These are phyloP conservation scores for Cryptotermes secundus DNA, from an alignment of 1,140 invertebrate genomes.

Conservation along the genomic window DNA sequence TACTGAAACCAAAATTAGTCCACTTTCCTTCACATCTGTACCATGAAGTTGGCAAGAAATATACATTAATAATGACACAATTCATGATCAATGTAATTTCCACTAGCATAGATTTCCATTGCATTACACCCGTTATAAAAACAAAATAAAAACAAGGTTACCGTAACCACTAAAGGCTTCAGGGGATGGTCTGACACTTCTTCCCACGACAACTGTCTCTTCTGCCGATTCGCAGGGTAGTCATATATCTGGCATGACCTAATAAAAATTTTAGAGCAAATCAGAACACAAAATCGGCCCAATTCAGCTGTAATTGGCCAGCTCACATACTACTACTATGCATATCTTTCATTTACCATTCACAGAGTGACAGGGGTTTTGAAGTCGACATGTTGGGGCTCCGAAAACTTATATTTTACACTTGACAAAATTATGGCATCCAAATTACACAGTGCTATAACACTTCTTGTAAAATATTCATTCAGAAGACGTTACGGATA, in stretches of 20 bases:
- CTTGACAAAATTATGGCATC: neutral
- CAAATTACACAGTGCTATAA: neutral
- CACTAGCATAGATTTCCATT: neutral
- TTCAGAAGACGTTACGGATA: no score
- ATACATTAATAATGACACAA: no score
- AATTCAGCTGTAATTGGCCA: neutral
- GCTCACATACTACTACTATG: no score
- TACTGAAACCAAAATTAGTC: no score
- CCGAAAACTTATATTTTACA: neutral
- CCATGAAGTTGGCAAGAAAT: no score
- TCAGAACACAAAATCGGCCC: neutral
- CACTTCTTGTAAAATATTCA: no score
- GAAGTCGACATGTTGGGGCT: neutral
- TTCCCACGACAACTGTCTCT: conserved; percentile 36
- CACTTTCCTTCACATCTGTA: no score
- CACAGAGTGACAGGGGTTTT: neutral
- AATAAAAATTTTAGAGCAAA: neutral
- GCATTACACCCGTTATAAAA: neutral
- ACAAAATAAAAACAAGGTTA: conserved; percentile 38
- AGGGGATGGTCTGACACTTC: conserved; percentile 55
- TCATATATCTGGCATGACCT: conserved; percentile 22
- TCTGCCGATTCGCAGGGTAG: conserved; percentile 18
- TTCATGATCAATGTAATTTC: neutral
- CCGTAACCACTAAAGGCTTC: conserved; percentile 53
- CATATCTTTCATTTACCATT: neutral